phyloP scores from a whole-genome alignment of 2,888 invertebrate species.

The Trachelus troglodyta region DNA sequence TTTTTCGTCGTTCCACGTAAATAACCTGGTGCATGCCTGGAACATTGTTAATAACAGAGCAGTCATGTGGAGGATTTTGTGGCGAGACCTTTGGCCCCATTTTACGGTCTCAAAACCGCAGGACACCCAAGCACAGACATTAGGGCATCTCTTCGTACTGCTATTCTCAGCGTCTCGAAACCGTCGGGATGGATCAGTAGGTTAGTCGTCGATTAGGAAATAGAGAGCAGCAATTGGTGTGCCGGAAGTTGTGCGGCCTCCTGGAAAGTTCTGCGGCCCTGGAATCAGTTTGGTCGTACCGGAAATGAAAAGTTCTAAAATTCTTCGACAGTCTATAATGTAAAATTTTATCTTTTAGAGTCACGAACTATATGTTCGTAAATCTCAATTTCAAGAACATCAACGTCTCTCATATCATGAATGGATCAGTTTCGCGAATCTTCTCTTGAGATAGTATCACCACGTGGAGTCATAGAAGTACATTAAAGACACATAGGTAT shows the following conservation, averaged over 20 bases:
- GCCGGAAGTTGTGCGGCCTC: neutral
- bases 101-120: conserved; percentile 40
- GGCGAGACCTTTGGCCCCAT: conserved; percentile 19
- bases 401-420: neutral
- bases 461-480: neutral
- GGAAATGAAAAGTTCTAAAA: neutral
- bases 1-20: neutral
- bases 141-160: neutral
- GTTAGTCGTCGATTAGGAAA: neutral
- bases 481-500: conserved; percentile 5
- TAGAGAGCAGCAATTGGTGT: neutral
- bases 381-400: neutral
- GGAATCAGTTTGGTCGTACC: neutral
- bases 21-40: neutral
- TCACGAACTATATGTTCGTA: neutral
- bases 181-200: neutral
- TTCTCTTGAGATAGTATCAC: neutral
- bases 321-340: neutral
- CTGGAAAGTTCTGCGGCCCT: neutral
- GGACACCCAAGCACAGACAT: conserved; percentile 23
- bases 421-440: neutral
- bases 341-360: neutral
- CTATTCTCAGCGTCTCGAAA: neutral
- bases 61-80: conserved; percentile 19
- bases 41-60: neutral